Percentiles rank a stretch among this genome's conserved stretches.
These are phyloP conservation scores for Himalopsyche tibetana DNA, from an alignment of 2,888 invertebrate species.

Conservation along the genomic window DNA sequence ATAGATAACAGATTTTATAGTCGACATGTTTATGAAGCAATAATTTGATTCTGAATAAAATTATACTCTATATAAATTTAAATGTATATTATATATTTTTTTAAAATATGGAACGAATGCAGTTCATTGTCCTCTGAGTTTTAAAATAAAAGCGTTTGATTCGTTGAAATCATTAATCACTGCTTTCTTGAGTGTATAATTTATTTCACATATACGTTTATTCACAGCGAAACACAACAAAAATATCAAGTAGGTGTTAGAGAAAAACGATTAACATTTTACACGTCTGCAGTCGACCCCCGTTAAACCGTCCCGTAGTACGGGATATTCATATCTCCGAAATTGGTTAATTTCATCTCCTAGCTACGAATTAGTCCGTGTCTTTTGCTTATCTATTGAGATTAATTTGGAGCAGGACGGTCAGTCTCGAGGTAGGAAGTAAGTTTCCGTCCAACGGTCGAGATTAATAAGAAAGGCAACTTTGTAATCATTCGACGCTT, in stretches of 20 bases:
- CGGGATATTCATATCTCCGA: not conserved
- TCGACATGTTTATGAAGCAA: not conserved
- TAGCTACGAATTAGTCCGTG: not conserved
- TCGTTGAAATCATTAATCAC: not conserved
- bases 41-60: constrained; percentile 11
- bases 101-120: not conserved
- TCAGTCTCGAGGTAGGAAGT: too few relatives aligned
- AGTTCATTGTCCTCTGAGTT: not conserved
- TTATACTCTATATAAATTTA: constrained; percentile 1
- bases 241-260: constrained; percentile 2
- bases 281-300: not conserved
- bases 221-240: constrained; percentile 10
- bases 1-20: constrained; percentile 18
- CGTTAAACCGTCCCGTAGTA: not conserved
- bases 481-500: too few relatives aligned
- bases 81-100: not conserved
- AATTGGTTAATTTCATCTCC: not conserved
- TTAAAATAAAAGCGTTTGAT: not conserved
- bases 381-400: too few relatives aligned
- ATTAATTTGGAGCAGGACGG: too few relatives aligned
- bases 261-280: constrained; percentile 8
- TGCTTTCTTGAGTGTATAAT: not conserved
- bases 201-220: constrained; percentile 13
- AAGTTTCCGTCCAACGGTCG: too few relatives aligned
- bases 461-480: too few relatives aligned